These are phyloP conservation scores for Cylloceria caligata DNA, from an alignment of 2,888 invertebrate species.

Conservation along the genomic window DNA sequence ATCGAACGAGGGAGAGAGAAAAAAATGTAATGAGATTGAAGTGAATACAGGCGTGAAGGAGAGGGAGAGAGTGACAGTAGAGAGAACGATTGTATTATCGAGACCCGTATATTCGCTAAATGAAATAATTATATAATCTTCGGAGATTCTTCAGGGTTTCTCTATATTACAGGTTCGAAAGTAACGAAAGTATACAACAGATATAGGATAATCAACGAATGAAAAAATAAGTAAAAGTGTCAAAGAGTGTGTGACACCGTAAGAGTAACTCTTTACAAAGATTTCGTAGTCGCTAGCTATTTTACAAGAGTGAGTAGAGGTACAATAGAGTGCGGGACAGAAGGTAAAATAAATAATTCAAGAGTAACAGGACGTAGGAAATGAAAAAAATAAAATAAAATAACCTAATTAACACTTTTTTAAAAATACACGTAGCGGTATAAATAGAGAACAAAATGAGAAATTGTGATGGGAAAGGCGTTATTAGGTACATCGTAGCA, in stretches of 20 bases:
- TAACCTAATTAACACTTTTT: conserved; percentile 40
- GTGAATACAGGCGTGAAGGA: conserved; percentile 66
- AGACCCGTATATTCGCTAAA: conserved; percentile 66
- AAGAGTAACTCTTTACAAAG: conserved; percentile 32
- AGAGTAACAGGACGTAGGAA: conserved; percentile 40
- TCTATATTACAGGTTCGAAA: conserved; percentile 54
- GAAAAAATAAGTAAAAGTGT: conserved; percentile 38
- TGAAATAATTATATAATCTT: conserved; percentile 56
- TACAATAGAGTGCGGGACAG: conserved; percentile 53
- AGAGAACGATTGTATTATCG: conserved; percentile 52
- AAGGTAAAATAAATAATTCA: conserved; percentile 64
- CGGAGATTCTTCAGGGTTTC: conserved; percentile 42
- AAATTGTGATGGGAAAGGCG: conserved; percentile 65
- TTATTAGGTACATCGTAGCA: conserved; percentile 78
- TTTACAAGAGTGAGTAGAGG: conserved; percentile 61
- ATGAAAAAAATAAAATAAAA: conserved; percentile 42
- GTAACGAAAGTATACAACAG: conserved; percentile 8
- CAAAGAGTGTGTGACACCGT: conserved; percentile 16
- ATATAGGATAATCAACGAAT: conserved; percentile 28
- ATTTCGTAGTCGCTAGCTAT: conserved; percentile 58
- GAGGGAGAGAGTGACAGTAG: not conserved
- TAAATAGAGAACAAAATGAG: conserved; percentile 59
- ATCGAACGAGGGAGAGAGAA: conserved; percentile 65
- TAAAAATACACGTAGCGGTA: conserved; percentile 48
- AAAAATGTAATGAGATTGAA: conserved; percentile 60